A percentile compares a stretch with the other conserved stretches of the same genome.
These are phyloP conservation scores for Anguilla pacifica DNA, from an alignment of 2,797 vertebrate species.

Conservation along the genomic window DNA sequence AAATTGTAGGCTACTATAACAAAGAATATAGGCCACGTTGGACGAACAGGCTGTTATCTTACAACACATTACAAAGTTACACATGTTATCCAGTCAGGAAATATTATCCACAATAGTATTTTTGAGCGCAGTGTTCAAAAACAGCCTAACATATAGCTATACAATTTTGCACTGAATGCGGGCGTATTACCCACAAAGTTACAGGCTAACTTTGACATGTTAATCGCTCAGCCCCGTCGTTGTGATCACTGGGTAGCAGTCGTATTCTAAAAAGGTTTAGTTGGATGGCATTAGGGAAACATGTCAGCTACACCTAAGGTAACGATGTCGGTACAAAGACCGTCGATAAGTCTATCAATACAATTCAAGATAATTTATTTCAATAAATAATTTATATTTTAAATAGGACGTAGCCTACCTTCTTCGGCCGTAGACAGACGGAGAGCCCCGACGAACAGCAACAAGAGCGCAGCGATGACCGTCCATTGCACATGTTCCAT, in stretches of 20 bases:
- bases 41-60: not conserved
- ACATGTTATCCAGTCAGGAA: not conserved
- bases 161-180: not conserved
- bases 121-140: not conserved
- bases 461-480: constrained; percentile 57
- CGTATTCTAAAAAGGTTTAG: not conserved
- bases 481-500: constrained; percentile 68
- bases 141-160: not conserved
- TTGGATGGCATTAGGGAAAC: not conserved
- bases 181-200: not conserved
- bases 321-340: not conserved
- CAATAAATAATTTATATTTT: not conserved
- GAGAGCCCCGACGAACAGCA: constrained; percentile 57
- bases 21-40: not conserved
- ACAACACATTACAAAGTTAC: not conserved
- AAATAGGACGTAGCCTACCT: constrained; percentile 62
- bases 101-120: not conserved
- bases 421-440: constrained; percentile 67
- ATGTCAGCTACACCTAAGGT: not conserved
- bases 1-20: not conserved
- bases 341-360: no score
- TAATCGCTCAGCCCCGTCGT: not conserved
- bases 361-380: not conserved
- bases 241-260: not conserved
- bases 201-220: not conserved